phyloP scores from a whole-genome alignment of 2,888 invertebrate species.

The Blastobasis adustella region DNA sequence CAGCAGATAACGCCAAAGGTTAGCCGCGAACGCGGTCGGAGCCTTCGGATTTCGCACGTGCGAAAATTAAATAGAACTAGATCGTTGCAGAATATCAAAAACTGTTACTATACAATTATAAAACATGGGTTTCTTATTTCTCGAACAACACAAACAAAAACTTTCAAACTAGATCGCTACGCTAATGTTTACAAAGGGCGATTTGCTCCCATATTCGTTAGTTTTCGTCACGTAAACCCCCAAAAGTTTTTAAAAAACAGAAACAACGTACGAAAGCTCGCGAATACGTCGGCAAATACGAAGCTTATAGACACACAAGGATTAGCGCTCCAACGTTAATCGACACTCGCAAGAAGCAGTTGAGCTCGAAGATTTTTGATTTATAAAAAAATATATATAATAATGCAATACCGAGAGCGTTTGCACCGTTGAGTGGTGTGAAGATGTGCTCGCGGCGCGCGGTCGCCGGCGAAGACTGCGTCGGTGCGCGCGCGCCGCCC shows the following conservation, averaged over 20 bases:
- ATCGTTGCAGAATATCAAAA: too few species aligned
- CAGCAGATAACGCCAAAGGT: constrained; percentile 17
- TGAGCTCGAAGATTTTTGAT: constrained; percentile 1
- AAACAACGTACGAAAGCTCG: background rate
- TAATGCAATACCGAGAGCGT: constrained; percentile 24
- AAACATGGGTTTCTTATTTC: too few species aligned
- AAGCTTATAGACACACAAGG: too few species aligned
- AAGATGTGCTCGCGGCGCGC: constrained; percentile 42
- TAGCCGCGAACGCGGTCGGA: constrained; percentile 20
- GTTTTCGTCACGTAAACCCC: background rate
- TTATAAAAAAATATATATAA: constrained; percentile 16
- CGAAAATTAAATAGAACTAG: too few species aligned
- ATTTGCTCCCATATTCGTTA: too few species aligned
- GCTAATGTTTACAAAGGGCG: too few species aligned
- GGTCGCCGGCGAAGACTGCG: constrained; percentile 38
- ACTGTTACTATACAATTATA: too few species aligned
- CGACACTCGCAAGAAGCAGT: constrained; percentile 11
- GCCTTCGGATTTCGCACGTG: constrained; percentile 1
- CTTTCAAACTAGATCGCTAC: too few species aligned
- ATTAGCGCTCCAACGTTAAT: background rate
- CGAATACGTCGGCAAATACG: too few species aligned
- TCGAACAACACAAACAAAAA: too few species aligned
- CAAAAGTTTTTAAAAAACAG: background rate
- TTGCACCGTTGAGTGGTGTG: constrained; percentile 22
- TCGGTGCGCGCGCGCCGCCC: constrained; percentile 22